Conservation (phyloP, 2,888 invertebrate genomes). For the Metallyticus violacea region DNA sequence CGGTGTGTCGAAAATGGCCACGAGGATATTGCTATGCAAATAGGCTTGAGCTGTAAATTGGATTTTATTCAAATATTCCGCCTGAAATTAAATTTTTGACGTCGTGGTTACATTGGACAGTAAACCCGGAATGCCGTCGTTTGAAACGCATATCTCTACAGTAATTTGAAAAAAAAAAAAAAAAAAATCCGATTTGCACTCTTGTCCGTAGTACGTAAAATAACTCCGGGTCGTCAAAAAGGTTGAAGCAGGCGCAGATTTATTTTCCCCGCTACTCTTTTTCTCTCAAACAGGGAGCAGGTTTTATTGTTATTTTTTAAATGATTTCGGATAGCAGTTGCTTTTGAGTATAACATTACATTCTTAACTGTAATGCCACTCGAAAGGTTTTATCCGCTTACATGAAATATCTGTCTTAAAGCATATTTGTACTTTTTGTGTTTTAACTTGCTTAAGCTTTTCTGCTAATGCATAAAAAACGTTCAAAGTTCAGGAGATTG, state of each 20-base stretch:
- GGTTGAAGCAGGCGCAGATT: background rate
- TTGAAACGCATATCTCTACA: background rate
- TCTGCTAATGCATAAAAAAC: no score
- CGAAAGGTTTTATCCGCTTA: background rate
- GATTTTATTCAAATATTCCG: background rate
- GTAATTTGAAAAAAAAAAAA: background rate
- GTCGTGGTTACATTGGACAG: background rate
- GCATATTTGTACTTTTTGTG: no score
- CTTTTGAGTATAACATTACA: background rate
- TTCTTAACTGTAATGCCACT: background rate
- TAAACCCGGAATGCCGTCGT: background rate
- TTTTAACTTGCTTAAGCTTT: no score
- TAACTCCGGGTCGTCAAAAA: background rate
- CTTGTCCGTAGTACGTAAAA: background rate
- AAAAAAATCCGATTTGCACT: background rate
- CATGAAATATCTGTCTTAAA: no score
- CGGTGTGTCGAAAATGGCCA: background rate
- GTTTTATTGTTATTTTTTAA: background rate
- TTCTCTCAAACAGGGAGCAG: background rate
- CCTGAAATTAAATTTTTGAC: background rate
- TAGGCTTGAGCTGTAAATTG: background rate
- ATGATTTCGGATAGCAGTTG: background rate
- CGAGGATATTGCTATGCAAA: background rate
- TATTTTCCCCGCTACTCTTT: background rate
- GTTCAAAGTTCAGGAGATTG: no score